Evolutionary conservation across 2,888 invertebrate genomes (phyloP).

Genomic region (Aphrophora alni): DNA sequence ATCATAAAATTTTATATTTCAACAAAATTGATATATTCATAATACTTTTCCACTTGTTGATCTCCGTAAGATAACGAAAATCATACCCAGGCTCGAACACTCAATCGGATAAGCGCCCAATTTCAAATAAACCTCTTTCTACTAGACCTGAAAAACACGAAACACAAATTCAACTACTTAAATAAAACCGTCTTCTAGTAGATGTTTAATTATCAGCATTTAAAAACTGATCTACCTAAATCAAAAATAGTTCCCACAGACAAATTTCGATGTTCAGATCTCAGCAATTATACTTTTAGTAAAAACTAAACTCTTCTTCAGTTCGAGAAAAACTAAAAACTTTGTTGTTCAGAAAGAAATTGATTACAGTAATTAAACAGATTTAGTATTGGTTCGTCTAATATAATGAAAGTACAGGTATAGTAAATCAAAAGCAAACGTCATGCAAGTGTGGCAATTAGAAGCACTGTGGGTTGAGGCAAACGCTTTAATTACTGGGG

Average conservation of each 20-base stretch:
- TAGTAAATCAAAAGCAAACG: not conserved
- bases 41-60: no score
- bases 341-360: not conserved
- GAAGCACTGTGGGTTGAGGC: not conserved
- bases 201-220: not conserved
- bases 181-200: no score
- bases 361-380: constrained; percentile 1
- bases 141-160: no score
- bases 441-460: not conserved
- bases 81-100: no score
- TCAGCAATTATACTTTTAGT: not conserved
- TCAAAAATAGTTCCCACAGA: not conserved
- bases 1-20: no score
- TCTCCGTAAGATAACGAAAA: no score
- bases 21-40: no score
- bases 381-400: not conserved
- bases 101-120: no score
- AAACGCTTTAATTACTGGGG: not conserved
- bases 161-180: no score
- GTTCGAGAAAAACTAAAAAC: not conserved
- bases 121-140: no score
- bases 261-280: not conserved
- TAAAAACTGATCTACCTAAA: not conserved
- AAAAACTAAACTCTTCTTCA: not conserved
- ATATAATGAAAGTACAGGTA: not conserved